Evolutionary conservation across 2,888 invertebrate species (phyloP).

Genomic region (Dilophus febrilis): DNA sequence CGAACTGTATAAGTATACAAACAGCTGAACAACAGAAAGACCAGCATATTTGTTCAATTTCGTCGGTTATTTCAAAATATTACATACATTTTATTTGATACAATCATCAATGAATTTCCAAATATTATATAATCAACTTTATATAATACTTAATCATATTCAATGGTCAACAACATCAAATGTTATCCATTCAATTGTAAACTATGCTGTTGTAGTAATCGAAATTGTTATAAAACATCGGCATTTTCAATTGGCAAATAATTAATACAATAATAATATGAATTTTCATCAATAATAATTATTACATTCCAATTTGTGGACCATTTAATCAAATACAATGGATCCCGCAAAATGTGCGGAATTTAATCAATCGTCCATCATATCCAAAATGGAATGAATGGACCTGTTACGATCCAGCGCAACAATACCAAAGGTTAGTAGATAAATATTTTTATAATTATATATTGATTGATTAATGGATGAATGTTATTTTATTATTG

Average conservation of each 20-base stretch:
- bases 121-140: not conserved
- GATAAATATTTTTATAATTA: too few relatives aligned
- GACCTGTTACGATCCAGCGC: conserved; percentile 30
- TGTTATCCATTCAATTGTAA: too few relatives aligned
- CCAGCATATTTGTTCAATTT: conserved; percentile 10
- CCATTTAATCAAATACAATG: conserved; percentile 25
- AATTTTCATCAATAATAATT: too few relatives aligned
- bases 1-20: conserved; percentile 37
- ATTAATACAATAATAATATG: too few relatives aligned
- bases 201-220: too few relatives aligned
- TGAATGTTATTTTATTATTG: too few relatives aligned
- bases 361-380: conserved; percentile 26
- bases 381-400: conserved; percentile 28
- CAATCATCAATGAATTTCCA: not conserved
- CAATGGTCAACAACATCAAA: too few relatives aligned
- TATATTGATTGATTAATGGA: too few relatives aligned
- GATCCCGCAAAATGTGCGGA: conserved; percentile 38
- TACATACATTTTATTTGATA: conserved; percentile 7
- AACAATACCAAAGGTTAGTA: conserved; percentile 27
- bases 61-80: conserved; percentile 2
- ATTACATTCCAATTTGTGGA: too few relatives aligned
- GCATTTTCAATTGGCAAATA: too few relatives aligned
- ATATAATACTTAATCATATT: not conserved
- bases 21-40: conserved; percentile 38
- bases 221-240: not conserved